A percentile compares a stretch with the other conserved stretches of the same genome.
Evolutionary conservation across 23 tunicate genomes (phyloP).

Genomic region (Diplosoma virens): DNA sequence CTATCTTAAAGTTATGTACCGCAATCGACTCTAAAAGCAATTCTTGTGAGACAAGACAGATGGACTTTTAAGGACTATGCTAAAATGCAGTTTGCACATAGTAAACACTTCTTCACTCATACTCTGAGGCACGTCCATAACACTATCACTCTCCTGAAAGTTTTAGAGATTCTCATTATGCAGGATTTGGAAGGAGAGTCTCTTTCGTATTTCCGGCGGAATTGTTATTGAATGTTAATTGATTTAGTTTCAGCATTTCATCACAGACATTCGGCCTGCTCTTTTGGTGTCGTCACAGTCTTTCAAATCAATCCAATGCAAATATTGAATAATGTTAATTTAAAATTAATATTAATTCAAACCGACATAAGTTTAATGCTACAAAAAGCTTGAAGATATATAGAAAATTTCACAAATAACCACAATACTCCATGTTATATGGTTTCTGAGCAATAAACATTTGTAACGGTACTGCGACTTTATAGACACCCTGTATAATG

Average conservation of each 20-base stretch:
- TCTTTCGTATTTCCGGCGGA: background rate
- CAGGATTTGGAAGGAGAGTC: background rate
- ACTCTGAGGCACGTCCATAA: background rate
- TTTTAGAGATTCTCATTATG: background rate
- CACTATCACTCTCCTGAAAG: background rate
- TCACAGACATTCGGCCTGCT: background rate
- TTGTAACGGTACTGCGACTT: too few relatives aligned
- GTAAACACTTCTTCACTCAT: too few relatives aligned
- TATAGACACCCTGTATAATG: too few relatives aligned
- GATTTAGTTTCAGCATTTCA: background rate
- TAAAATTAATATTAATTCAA: too few relatives aligned
- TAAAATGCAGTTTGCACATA: background rate
- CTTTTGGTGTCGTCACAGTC: background rate
- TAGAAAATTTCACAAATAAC: too few relatives aligned
- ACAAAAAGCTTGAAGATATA: too few relatives aligned
- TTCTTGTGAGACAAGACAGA: background rate
- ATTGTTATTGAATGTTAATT: background rate
- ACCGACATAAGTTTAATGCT: too few relatives aligned
- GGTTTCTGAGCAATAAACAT: too few relatives aligned
- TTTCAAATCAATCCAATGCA: background rate
- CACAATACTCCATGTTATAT: too few relatives aligned
- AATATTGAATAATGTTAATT: conserved; percentile 6
- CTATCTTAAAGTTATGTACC: too few relatives aligned
- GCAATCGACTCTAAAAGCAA: too few relatives aligned
- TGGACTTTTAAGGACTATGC: background rate